Base-by-base conservation (phyloP, 2,113 vertebrate genomes). In the Brachyhypopomus occidentalis region DNA sequence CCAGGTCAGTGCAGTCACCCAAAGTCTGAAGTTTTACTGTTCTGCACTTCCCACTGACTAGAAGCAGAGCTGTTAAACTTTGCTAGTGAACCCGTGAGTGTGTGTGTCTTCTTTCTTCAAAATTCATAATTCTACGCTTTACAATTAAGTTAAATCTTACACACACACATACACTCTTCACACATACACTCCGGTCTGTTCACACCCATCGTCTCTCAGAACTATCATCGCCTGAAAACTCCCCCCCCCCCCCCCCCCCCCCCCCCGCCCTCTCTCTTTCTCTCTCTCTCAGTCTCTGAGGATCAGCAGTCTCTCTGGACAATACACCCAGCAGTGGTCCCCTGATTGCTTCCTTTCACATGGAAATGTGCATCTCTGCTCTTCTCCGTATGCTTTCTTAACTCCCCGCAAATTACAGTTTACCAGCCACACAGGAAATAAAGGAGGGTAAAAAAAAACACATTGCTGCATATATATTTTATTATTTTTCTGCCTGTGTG, bases 321-420 rank as follows among this genome's bases (percentile, higher is more conserved):
- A 99, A 98, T 96, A 95, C 96, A 93, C 95, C 95, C 96, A 95
- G 96, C 96, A 93, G 95, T 94, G 93, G 95, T 94, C 95, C 95
- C 95, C 94, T 97, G 97, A 98, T 98, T 98, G 96, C 96, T 93
- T 97, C 97, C 94, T 98, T 98, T 98, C 97, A 97, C 95, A 99
- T 98, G 97, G 96, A 96, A 99, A 98, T 98, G 93, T 91, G 86
- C 89, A 95, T 93, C 94, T 95, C 94, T 95, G 94, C 95, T 96
- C 96, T 92, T 95, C 94, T 95, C 95, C 95, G 94, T 95, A 94
- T 95, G 95, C 89, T 96, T 95, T 92, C 95, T 82, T 81, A 85
- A 85, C 80, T 85, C 76, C 73, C 56, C 55, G 96, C 95, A 98
- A 98, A 98, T 98, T 98, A 97, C 95, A 96, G 96, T 98, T 98